A percentile compares a stretch with the other conserved stretches of the same genome.
Conservation (phyloP, 2,888 invertebrate genomes). For the Anaspis maculata region DNA sequence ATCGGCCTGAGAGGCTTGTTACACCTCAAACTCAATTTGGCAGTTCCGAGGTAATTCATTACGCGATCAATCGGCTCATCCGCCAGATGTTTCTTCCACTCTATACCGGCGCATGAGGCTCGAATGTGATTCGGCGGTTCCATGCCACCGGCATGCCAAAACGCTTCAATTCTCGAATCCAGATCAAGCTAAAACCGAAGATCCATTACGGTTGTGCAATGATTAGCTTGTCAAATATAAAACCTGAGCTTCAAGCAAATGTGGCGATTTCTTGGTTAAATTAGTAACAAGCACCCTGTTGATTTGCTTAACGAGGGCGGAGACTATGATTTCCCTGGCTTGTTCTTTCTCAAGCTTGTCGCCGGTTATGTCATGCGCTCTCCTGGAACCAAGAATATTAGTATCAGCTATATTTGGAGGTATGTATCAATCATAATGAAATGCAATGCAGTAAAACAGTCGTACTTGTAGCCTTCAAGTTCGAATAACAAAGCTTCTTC, state of each 20-base stretch:
- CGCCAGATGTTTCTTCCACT: conserved; percentile 41
- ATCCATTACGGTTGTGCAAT: no score
- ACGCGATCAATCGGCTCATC: conserved; percentile 54
- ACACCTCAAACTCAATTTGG: conserved; percentile 63
- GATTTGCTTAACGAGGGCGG: conserved; percentile 55
- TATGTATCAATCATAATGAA: no score
- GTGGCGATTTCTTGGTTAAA: conserved; percentile 50
- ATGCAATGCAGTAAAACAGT: no score
- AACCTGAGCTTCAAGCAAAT: conserved; percentile 57
- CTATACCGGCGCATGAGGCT: conserved; percentile 31
- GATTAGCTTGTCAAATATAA: no score
- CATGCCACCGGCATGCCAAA: conserved; percentile 76
- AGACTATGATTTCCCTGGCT: conserved; percentile 42
- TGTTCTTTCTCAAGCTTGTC: conserved; percentile 26
- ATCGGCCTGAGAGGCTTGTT: conserved; percentile 60
- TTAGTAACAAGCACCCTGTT: conserved; percentile 59
- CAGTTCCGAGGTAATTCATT: conserved; percentile 63
- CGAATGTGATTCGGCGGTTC: conserved; percentile 45
- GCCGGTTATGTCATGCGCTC: conserved; percentile 26
- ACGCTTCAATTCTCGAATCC: conserved; percentile 74
- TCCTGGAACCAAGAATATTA: no score
- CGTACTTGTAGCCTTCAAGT: conserved; percentile 48
- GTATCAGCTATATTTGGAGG: not conserved
- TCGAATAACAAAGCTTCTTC: conserved; percentile 61
- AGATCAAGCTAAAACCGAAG: no score